phyloP scores from a whole-genome alignment of 92 coral and sea anemone species.

The Parazoanthus darwini region DNA sequence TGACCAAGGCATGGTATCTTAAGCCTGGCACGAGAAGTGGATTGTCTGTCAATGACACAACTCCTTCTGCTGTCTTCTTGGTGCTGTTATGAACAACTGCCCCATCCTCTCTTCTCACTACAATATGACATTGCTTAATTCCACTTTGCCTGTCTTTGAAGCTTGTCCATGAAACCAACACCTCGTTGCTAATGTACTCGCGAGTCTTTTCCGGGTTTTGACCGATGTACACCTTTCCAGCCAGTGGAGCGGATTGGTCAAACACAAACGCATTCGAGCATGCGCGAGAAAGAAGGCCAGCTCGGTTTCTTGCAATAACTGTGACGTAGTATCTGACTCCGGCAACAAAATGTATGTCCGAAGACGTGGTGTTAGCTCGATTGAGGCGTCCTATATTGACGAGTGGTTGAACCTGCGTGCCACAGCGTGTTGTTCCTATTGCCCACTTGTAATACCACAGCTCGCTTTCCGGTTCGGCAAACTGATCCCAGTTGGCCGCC shows the following conservation, averaged over 20 bases:
- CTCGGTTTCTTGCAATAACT: conserved; percentile 77
- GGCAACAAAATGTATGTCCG: conserved; percentile 47
- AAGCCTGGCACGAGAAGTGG: conserved; percentile 44
- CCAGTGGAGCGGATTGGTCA: conserved; percentile 69
- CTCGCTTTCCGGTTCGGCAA: conserved; percentile 82
- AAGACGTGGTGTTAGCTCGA: conserved; percentile 69
- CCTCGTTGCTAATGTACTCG: conserved; percentile 38
- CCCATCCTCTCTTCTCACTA: conserved; percentile 39
- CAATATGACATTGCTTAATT: conserved; percentile 56
- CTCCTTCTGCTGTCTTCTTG: conserved; percentile 33
- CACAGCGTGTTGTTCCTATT: conserved; percentile 81
- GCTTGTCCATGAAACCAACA: conserved; percentile 59
- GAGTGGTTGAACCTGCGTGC: conserved; percentile 85
- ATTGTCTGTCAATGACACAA: background rate
- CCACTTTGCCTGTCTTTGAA: conserved; percentile 79
- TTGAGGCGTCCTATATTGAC: conserved; percentile 74
- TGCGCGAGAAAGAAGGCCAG: conserved; percentile 76
- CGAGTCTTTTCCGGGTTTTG: conserved; percentile 43
- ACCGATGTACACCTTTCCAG: conserved; percentile 61
- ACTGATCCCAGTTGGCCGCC: conserved; percentile 73
- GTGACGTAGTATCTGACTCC: conserved; percentile 81
- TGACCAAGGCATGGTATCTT: conserved; percentile 48
- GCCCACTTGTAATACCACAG: conserved; percentile 96
- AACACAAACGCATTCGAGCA: conserved; percentile 85
- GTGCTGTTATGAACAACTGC: conserved; percentile 16